Percentiles rank a stretch among this genome's conserved stretches.
phyloP scores from a whole-genome alignment of 1,140 invertebrate genomes.

The Cydia strobilella region DNA sequence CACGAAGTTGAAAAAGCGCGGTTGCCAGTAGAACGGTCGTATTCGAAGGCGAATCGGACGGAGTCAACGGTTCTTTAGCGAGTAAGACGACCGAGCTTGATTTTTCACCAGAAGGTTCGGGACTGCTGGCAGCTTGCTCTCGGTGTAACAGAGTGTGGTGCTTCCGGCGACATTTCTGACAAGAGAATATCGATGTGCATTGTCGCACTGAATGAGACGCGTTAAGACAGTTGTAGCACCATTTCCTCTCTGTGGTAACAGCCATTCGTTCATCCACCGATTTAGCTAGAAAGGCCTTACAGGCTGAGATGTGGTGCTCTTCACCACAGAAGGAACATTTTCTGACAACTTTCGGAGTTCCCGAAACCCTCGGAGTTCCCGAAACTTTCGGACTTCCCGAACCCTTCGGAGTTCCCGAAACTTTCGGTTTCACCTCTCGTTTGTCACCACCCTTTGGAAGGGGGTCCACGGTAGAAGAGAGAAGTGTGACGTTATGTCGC shows the following conservation, averaged over 20 bases:
- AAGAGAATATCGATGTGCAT: conserved; percentile 42
- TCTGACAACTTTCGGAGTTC: too few relatives aligned
- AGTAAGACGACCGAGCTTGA: not conserved
- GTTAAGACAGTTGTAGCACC: conserved; percentile 44
- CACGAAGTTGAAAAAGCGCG: conserved; percentile 38
- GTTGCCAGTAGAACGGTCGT: conserved; percentile 37
- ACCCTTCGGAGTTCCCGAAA: too few relatives aligned
- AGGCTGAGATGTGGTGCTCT: conserved; percentile 33
- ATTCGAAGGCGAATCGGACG: not conserved
- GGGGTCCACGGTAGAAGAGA: too few relatives aligned
- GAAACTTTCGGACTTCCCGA: too few relatives aligned
- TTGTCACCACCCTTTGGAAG: not conserved
- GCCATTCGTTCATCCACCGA: conserved; percentile 42
- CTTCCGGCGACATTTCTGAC: conserved; percentile 39
- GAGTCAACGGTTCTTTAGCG: too few relatives aligned
- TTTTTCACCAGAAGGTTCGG: too few relatives aligned
- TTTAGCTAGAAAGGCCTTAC: conserved; percentile 38
- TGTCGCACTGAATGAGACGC: conserved; percentile 40
- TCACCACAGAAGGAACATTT: conserved; percentile 2
- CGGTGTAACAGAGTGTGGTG: conserved; percentile 39
- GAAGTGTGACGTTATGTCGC: not conserved
- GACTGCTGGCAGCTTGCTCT: conserved; percentile 4
- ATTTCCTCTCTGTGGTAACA: conserved; percentile 36
- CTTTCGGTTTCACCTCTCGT: not conserved
- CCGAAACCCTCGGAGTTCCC: too few relatives aligned